These are phyloP conservation scores for Calameuta filiformis DNA, from an alignment of 2,888 invertebrate species.

Conservation along the genomic window DNA sequence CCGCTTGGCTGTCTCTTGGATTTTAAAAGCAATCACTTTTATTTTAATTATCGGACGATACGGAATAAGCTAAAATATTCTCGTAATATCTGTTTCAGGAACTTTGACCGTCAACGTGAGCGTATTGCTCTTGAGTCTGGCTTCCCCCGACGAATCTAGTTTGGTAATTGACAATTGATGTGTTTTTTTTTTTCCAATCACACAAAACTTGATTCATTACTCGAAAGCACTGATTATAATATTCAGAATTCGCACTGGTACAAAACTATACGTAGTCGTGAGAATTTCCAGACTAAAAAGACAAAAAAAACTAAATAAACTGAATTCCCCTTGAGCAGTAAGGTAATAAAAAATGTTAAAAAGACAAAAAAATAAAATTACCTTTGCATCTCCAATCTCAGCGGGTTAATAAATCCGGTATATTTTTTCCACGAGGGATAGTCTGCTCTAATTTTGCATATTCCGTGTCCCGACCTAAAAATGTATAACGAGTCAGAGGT, in stretches of 20 bases:
- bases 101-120: constrained; percentile 94
- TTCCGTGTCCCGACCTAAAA: not conserved
- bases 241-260: not conserved
- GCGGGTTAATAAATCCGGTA: not conserved
- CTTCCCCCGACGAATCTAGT: constrained; percentile 96
- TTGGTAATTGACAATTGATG: constrained; percentile 76
- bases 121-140: constrained; percentile 91
- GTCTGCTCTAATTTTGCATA: not conserved
- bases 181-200: constrained; percentile 1
- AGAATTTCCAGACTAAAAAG: not conserved
- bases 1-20: not conserved
- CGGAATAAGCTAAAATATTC: not conserved
- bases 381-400: not conserved
- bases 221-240: not conserved
- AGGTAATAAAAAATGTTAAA: no score
- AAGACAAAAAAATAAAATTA: not conserved
- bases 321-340: not conserved
- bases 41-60: not conserved
- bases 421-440: not conserved
- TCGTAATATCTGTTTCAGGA: constrained; percentile 73
- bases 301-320: no score
- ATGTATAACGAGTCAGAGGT: not conserved
- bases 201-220: constrained; percentile 13
- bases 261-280: not conserved
- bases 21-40: not conserved